Base-by-base conservation (phyloP, 2,888 invertebrate genomes). In the Heteropelma amictum region DNA sequence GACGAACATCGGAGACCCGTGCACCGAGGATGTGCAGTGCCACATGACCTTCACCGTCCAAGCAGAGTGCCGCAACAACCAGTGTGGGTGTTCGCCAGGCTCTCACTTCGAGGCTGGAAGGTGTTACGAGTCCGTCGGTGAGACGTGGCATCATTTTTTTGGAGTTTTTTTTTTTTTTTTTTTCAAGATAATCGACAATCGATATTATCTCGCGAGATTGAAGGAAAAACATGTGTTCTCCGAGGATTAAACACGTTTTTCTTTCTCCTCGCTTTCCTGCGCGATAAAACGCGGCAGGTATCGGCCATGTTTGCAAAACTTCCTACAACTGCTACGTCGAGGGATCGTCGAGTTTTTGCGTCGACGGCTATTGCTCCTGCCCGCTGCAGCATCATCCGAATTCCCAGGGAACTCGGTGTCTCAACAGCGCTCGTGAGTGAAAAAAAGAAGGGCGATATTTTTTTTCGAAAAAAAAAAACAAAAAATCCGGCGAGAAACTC, bases 81-180 rank as follows among this genome's bases (percentile, higher is more conserved):
- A 74, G 26, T 90, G 90, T 75, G 82, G 83, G 71, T 90, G 90
- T 72, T 84, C 84, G 54, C 78, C 82, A 49, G 85, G 85, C 17
- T 84, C 89, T 14, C 88, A 86, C 75, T 89, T 86, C 80, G 82
- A 81, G 61, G 83, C 85, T 45, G 60, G 86, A 63, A 84, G 85
- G 69, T 90, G 90, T 79, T 88, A 89, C 82, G 81, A 85, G 79
- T 85, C 86, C 60, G 84, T 87, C 49, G 86, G 89, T 89, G 81
- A 81, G 79, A 58, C 33, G 56, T 53, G 38, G 26, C 42, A 6
- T 47, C 51, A 51, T 42, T n/a, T n/a, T n/a, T n/a, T n/a, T n/a
- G n/a, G n/a, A n/a, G n/a, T n/a, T n/a, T n/a, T n/a, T n/a, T n/a
- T n/a, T 23, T 51, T 28, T 10, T 49, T 10, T 28, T 30, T 45